Evolutionary conservation across 1,140 invertebrate species (phyloP).

Genomic region (Euglossa dilemma): DNA sequence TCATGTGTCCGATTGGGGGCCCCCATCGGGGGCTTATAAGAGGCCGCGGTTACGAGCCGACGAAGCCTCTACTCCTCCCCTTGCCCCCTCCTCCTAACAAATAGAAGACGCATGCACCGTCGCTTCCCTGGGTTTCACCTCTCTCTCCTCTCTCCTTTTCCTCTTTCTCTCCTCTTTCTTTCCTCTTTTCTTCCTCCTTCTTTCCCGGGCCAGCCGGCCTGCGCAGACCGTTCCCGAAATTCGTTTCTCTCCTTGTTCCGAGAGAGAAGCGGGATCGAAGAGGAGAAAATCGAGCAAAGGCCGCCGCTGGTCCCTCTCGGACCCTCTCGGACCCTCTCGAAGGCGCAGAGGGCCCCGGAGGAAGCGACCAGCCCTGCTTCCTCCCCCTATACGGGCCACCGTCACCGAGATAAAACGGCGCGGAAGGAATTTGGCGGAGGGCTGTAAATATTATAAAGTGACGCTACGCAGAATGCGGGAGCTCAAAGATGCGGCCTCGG

Average conservation of each 20-base stretch:
- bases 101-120: conserved; percentile 73
- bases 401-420: conserved; percentile 73
- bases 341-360: neutral
- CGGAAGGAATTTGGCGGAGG: conserved; percentile 76
- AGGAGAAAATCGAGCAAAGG: conserved; percentile 72
- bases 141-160: too few relatives aligned
- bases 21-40: conserved; percentile 68
- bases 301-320: conserved; percentile 25
- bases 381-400: conserved; percentile 16
- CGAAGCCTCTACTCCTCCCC: conserved; percentile 29
- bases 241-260: conserved; percentile 50
- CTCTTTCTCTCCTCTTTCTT: neutral
- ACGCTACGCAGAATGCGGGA: conserved; percentile 76
- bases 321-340: neutral
- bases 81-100: conserved; percentile 68
- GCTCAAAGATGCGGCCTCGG: conserved; percentile 66
- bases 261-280: conserved; percentile 44
- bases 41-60: conserved; percentile 72
- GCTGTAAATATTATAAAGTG: conserved; percentile 79
- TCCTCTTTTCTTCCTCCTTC: conserved; percentile 1
- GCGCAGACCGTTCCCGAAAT: conserved; percentile 29
- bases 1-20: conserved; percentile 77
- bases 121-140: conserved; percentile 54
- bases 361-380: conserved; percentile 25
- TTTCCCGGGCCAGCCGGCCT: neutral